Base-by-base conservation (phyloP, 2,888 invertebrate species). In the Lasioglossum figueresi region DNA sequence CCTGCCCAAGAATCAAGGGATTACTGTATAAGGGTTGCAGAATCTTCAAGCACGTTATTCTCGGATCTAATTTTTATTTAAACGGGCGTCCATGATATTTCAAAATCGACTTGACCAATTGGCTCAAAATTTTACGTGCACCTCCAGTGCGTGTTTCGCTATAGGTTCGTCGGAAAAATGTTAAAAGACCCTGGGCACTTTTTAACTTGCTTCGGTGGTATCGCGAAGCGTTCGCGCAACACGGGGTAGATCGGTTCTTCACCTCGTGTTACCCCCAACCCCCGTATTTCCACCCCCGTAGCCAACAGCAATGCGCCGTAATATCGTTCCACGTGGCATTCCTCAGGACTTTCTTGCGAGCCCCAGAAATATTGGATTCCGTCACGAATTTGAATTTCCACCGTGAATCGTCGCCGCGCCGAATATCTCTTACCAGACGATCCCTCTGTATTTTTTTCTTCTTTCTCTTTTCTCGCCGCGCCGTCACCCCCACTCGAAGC, bases 311-410 rank as follows among this genome's bases (percentile, higher is more conserved):
- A 80, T 71, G 88, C 81, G 74, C 75, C 68, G 83, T 80, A 88
- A 90, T 88, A 88, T 90, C 90, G 78, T 82, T 78, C 76, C 83
- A 19, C 77, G 83, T 76, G 71, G 74, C 86, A 88, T 90, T 90
- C 90, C 73, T 40, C 48, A 34, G 31, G 52, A 73, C 80, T 79
- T 77, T 78, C 76, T 74, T 76, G 52, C 71, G 40, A 76, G 59
- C 88, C 79, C 74, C 43, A 52, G 80, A 85, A 83, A 88, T 88
- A 88, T 88, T 90, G 90, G 88, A 88, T 88, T 79, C 86, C 81
- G 34, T 16, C 66, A 63, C 82, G 88, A 90, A 88, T 88, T 88
- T 90, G 86, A 90, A 90, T 88, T 80, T 80, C 78, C 66, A 71
- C 56, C n/a, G 71, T 1, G 43, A 77, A 81, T 75, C 82, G 75